Conservation (phyloP, 1,140 invertebrate species). For the Temnothorax nylanderi region DNA sequence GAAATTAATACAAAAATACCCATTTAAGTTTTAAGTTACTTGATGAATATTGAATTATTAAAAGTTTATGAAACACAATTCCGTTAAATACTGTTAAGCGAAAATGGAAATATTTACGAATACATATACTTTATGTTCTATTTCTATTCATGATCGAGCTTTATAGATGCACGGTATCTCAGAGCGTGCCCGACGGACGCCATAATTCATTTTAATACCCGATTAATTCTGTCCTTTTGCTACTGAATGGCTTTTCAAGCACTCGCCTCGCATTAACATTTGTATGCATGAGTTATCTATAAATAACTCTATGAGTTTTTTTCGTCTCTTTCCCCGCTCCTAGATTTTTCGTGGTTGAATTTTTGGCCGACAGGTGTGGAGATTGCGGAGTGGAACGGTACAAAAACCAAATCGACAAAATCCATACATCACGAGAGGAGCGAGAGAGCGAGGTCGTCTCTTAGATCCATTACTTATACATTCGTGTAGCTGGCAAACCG, state of each 20-base stretch:
- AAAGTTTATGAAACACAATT: too few species aligned
- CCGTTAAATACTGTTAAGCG: background rate
- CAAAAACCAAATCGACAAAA: slow-evolving; percentile 47
- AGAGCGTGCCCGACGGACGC: background rate
- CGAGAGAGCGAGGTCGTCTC: slow-evolving; percentile 49
- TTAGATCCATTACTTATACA: slow-evolving; percentile 78
- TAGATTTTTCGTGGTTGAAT: background rate
- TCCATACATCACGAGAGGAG: background rate
- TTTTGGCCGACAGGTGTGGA: slow-evolving; percentile 64
- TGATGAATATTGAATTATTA: background rate
- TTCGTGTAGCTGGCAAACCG: slow-evolving; percentile 68
- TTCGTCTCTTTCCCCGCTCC: background rate
- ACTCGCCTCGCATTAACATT: slow-evolving; percentile 2
- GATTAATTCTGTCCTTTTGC: slow-evolving; percentile 48
- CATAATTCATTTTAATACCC: slow-evolving; percentile 57
- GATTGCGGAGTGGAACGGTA: background rate
- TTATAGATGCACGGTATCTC: background rate
- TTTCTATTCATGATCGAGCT: slow-evolving; percentile 26
- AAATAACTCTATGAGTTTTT: slow-evolving; percentile 24
- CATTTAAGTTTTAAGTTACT: background rate
- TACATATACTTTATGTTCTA: background rate
- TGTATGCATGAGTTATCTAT: slow-evolving; percentile 10
- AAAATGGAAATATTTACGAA: slow-evolving; percentile 11
- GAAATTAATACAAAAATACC: background rate
- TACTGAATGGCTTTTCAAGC: slow-evolving; percentile 33